Conservation (phyloP, 2,113 vertebrate species). For the Macrotis lagotis region DNA sequence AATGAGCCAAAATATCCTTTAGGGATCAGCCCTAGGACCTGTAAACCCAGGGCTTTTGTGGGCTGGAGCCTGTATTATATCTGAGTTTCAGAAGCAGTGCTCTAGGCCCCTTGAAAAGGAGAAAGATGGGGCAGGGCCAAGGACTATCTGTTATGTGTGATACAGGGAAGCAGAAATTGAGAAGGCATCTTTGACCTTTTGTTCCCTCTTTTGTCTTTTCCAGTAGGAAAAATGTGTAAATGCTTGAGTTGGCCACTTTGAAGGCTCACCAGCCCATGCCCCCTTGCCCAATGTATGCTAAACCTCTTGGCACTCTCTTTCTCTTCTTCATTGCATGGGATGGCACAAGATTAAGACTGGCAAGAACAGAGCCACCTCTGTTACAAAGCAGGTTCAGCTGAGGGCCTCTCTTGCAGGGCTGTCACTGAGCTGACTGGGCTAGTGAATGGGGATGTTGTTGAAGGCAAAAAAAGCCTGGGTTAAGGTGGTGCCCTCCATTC, state of each 20-base stretch:
- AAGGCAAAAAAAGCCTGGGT: slow-evolving; percentile 67
- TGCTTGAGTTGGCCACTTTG: slow-evolving; percentile 87
- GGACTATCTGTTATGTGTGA: background rate
- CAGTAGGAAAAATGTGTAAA: slow-evolving; percentile 92
- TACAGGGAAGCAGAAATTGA: background rate
- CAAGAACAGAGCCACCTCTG: slow-evolving; percentile 93
- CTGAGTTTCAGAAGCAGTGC: background rate
- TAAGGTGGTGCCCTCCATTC: background rate
- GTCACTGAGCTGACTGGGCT: slow-evolving; percentile 89
- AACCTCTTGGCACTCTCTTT: slow-evolving; percentile 88
- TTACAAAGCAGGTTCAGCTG: slow-evolving; percentile 88
- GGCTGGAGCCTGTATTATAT: background rate
- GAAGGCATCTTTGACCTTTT: background rate
- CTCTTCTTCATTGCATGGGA: slow-evolving; percentile 87
- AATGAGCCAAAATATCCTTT: background rate
- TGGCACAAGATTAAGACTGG: slow-evolving; percentile 92
- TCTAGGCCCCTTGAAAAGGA: background rate
- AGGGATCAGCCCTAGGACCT: background rate
- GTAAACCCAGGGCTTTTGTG: background rate
- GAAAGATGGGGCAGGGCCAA: background rate
- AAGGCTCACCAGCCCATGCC: slow-evolving; percentile 94
- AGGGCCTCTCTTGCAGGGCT: slow-evolving; percentile 89
- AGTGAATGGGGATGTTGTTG: slow-evolving; percentile 84
- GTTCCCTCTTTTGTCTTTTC: background rate
- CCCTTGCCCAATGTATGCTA: slow-evolving; percentile 93